Conservation (phyloP, 2,113 vertebrate species). For the Donacobius atricapilla region DNA sequence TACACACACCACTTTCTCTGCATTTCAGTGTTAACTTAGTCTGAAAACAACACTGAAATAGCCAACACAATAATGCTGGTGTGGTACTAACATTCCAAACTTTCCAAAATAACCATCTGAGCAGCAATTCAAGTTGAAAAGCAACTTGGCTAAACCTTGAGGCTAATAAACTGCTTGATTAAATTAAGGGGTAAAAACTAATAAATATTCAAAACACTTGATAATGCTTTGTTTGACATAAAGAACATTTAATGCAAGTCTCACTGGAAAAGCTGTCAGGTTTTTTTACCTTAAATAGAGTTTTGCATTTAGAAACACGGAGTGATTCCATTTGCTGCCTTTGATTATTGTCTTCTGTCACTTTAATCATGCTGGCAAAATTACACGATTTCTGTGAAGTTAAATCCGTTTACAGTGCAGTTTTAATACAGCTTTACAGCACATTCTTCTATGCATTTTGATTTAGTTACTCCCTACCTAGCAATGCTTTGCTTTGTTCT, state of each 20-base stretch:
- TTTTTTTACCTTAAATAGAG: slow-evolving; percentile 66
- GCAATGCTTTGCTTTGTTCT: slow-evolving; percentile 60
- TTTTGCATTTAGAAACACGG: slow-evolving; percentile 63
- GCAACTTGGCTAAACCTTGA: slow-evolving; percentile 60
- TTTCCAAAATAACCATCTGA: slow-evolving; percentile 70
- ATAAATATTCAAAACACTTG: slow-evolving; percentile 73
- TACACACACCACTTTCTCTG: slow-evolving; percentile 5
- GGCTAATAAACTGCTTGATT: slow-evolving; percentile 69
- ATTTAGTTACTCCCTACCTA: slow-evolving; percentile 64
- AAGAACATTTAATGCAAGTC: slow-evolving; percentile 65
- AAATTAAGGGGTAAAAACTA: slow-evolving; percentile 71
- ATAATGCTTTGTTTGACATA: slow-evolving; percentile 69
- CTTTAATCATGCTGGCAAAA: slow-evolving; percentile 66
- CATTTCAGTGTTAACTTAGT: slow-evolving; percentile 17
- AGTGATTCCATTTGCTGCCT: slow-evolving; percentile 59
- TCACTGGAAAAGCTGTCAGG: slow-evolving; percentile 61
- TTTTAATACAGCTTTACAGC: slow-evolving; percentile 52
- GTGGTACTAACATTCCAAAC: slow-evolving; percentile 48
- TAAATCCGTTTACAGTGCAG: slow-evolving; percentile 61
- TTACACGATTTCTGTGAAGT: slow-evolving; percentile 66
- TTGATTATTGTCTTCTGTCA: slow-evolving; percentile 67
- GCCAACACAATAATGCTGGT: slow-evolving; percentile 7
- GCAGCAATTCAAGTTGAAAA: slow-evolving; percentile 66
- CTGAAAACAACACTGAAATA: slow-evolving; percentile 52
- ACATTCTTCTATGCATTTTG: slow-evolving; percentile 52